Conservation (phyloP, 2,888 invertebrate genomes). For the Slavum lentiscoides region DNA sequence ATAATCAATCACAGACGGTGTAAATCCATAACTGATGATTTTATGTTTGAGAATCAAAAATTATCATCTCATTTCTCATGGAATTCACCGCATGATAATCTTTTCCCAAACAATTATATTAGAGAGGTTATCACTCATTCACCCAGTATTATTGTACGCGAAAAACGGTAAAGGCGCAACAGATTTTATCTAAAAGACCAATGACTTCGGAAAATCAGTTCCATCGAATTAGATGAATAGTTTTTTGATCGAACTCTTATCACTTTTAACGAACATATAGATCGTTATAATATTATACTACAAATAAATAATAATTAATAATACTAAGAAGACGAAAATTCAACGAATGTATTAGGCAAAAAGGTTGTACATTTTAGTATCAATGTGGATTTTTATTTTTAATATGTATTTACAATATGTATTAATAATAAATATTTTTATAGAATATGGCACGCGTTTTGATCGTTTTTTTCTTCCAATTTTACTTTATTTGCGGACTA, state of each 20-base stretch:
- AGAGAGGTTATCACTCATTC: conserved; percentile 1
- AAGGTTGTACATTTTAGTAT: too few relatives aligned
- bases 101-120: conserved; percentile 6
- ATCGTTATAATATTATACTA: too few relatives aligned
- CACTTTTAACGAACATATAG: not conserved
- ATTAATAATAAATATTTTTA: too few relatives aligned
- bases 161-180: conserved; percentile 22
- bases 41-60: not conserved
- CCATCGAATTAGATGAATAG: not conserved
- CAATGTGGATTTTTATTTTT: too few relatives aligned
- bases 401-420: too few relatives aligned
- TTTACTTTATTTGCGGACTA: too few relatives aligned
- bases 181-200: conserved; percentile 23
- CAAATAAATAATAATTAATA: not conserved
- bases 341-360: not conserved
- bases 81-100: conserved; percentile 9
- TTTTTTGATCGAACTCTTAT: not conserved
- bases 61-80: conserved; percentile 8
- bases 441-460: too few relatives aligned
- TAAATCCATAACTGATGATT: not conserved
- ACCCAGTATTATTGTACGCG: not conserved
- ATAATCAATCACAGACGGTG: not conserved
- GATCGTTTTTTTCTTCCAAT: too few relatives aligned
- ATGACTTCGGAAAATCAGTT: conserved; percentile 18
- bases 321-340: not conserved